Conservation (phyloP, 2,888 invertebrate genomes). For the Geophilus truncorum region DNA sequence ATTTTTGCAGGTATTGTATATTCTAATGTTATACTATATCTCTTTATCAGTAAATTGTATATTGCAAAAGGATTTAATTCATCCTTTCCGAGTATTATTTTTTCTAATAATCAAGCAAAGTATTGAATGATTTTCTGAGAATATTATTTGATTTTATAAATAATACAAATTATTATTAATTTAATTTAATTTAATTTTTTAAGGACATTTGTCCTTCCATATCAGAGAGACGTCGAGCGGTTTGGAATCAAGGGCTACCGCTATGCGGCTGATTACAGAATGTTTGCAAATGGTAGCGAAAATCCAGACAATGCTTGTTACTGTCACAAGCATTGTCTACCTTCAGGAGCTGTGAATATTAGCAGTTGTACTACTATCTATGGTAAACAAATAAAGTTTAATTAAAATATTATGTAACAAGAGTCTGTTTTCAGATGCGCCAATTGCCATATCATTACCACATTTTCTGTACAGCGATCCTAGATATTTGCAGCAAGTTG, state of each 20-base stretch:
- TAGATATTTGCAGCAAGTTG: slow-evolving; percentile 11
- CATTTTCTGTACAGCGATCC: slow-evolving; percentile 35
- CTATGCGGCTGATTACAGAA: neutral
- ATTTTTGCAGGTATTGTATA: slow-evolving; percentile 31
- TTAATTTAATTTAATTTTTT: neutral
- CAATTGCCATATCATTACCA: slow-evolving; percentile 34
- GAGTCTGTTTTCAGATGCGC: slow-evolving; percentile 35
- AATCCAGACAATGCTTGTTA: slow-evolving; percentile 35
- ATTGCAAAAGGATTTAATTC: too few relatives aligned
- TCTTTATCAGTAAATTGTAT: neutral
- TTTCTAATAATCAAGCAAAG: too few relatives aligned
- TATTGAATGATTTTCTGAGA: neutral
- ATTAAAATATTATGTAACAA: too few relatives aligned
- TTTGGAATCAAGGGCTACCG: neutral
- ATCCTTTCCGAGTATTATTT: too few relatives aligned
- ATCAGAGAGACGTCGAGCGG: neutral
- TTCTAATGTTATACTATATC: neutral
- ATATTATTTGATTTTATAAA: neutral
- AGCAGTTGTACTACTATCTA: slow-evolving; percentile 32
- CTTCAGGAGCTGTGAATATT: slow-evolving; percentile 34
- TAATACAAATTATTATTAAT: too few relatives aligned
- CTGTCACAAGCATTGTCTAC: slow-evolving; percentile 34
- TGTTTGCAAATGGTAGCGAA: slow-evolving; percentile 25
- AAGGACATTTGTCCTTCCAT: slow-evolving; percentile 2
- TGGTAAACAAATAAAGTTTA: slow-evolving; percentile 32